Percentiles rank a stretch among this genome's conserved stretches.
These are phyloP conservation scores for Tachysurus vachellii DNA, from an alignment of 2,113 vertebrate genomes.

Conservation along the genomic window DNA sequence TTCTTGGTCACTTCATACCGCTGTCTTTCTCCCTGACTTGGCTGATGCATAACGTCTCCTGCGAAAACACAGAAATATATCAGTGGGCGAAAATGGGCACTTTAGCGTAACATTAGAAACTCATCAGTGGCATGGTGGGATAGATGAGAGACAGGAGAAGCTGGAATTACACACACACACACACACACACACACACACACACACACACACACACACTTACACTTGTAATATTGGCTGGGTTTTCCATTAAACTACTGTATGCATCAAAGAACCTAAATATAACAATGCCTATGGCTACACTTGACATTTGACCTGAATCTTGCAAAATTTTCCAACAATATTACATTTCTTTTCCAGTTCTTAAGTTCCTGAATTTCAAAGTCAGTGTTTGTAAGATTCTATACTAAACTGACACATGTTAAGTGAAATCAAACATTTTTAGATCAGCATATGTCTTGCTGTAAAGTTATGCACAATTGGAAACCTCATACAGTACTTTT, in stretches of 20 bases:
- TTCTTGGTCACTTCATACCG: neutral
- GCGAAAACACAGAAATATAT: slow-evolving; percentile 23
- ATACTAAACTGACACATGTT: neutral
- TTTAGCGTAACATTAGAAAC: slow-evolving; percentile 30
- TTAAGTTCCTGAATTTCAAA: neutral
- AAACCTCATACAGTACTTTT: neutral
- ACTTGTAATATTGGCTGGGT: neutral
- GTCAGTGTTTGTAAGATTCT: neutral
- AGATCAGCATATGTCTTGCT: neutral
- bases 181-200: neutral
- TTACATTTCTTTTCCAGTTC: neutral
- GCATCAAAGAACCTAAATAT: neutral
- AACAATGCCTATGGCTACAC: neutral
- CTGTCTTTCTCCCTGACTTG: neutral
- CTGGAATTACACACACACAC: neutral
- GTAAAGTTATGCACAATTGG: neutral
- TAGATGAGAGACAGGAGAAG: neutral
- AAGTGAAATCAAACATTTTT: neutral
- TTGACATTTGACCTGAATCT: neutral
- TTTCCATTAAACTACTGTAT: neutral
- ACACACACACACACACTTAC: neutral
- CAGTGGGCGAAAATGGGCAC: slow-evolving; percentile 3
- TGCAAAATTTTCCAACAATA: neutral
- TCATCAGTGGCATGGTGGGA: slow-evolving; percentile 1
- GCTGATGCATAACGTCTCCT: neutral